phyloP scores from a whole-genome alignment of 2,888 invertebrate species.

The Caenorhabditis sinica region DNA sequence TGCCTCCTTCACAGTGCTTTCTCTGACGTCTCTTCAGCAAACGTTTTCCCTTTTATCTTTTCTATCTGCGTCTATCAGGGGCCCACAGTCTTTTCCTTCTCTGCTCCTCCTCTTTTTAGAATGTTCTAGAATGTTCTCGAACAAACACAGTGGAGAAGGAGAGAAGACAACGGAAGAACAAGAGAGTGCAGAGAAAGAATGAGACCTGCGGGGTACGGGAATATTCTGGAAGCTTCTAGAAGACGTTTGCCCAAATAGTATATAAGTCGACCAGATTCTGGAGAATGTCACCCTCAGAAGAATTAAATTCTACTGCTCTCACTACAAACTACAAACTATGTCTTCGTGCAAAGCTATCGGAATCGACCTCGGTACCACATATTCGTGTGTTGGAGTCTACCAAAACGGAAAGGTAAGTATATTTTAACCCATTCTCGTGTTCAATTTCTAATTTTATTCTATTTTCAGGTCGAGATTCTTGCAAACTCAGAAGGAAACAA shows the following conservation, averaged over 20 bases:
- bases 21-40: slow-evolving; percentile 1
- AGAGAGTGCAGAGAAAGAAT: not conserved
- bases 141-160: not conserved
- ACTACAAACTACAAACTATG: slow-evolving; percentile 65
- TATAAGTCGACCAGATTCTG: slow-evolving; percentile 50
- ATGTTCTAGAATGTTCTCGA: slow-evolving; percentile 19
- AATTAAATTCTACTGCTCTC: slow-evolving; percentile 59
- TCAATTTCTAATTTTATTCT: not conserved
- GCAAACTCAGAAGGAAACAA: slow-evolving; percentile 87
- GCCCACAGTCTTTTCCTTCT: not conserved
- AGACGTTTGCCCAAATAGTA: slow-evolving; percentile 37
- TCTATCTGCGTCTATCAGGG: not conserved
- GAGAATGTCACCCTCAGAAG: slow-evolving; percentile 39
- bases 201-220: not conserved
- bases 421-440: slow-evolving; percentile 83
- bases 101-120: slow-evolving; percentile 1
- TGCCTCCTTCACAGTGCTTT: not conserved
- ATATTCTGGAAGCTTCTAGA: slow-evolving; percentile 61
- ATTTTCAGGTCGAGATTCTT: slow-evolving; percentile 85
- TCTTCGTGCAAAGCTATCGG: slow-evolving; percentile 75
- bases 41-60: not conserved
- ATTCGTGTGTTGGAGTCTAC: slow-evolving; percentile 56
- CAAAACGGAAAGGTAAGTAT: slow-evolving; percentile 37
- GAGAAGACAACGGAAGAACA: not conserved
- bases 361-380: slow-evolving; percentile 75